Base-by-base conservation (phyloP, 2,888 invertebrate species). In the Ectemnius lituratus region DNA sequence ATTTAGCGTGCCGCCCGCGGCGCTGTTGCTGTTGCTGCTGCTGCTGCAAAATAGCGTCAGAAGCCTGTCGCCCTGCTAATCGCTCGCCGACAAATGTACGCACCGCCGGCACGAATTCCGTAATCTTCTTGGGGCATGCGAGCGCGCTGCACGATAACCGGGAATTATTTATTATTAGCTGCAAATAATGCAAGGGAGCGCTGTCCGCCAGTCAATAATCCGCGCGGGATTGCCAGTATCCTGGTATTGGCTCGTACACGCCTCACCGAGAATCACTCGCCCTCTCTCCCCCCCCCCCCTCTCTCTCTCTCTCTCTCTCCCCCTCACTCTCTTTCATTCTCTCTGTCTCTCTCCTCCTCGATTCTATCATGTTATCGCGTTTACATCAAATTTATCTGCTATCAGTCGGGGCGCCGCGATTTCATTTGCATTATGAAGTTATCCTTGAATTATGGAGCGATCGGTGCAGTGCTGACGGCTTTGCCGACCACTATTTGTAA, bases 101-200 rank as follows among this genome's bases (percentile, higher is more conserved):
- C 37, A 37, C 37, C 37, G 8, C 11, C 37, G 37, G 8, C 37
- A 37, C 37, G 37, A 11, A 37, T 37, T 52, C 52, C 52, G 52
- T 52, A 52, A 52, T 52, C 52, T 37, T 37, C 37, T 37, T 11
- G 52, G 16, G 52, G 52, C n/a, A 52, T 52, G 52, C 14, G 52
- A 52, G 52, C 37, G 52, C 14, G 16, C 52, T 16, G 5, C 16
- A 52, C 52, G 52, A 52, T 14, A 52, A 52, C n/a, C 11, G 16
- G 37, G 16, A 52, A 52, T 52, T 52, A 52, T 52, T 52, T 52
- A 52, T 52, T 52, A 52, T 52, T 52, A 16, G 52, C 52, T 16
- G 52, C 52, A 52, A 52, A 52, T 52, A 52, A 52, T 52, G 52
- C n/a, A 37, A 37, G 11, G 1, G 52, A 16, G 6, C 52, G 11